These are phyloP conservation scores for Huso huso DNA, from an alignment of 2,797 vertebrate genomes.

Conservation along the genomic window DNA sequence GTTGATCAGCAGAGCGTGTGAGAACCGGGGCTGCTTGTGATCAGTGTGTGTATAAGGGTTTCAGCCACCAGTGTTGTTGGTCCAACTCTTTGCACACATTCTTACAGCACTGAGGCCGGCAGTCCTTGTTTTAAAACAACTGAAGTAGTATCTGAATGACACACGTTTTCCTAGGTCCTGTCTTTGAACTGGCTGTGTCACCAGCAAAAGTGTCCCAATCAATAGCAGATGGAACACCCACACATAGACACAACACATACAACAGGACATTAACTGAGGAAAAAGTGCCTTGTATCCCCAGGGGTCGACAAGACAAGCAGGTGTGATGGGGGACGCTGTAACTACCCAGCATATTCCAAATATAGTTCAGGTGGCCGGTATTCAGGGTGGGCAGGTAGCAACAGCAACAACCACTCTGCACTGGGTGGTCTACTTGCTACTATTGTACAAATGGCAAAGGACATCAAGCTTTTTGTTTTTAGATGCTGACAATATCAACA, in stretches of 20 bases:
- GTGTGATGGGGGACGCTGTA: slow-evolving; percentile 44
- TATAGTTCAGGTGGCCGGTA: slow-evolving; percentile 26
- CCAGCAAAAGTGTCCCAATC: slow-evolving; percentile 25
- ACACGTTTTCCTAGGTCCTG: slow-evolving; percentile 36
- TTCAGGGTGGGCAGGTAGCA: slow-evolving; percentile 39
- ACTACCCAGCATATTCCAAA: slow-evolving; percentile 24
- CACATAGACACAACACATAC: slow-evolving; percentile 32
- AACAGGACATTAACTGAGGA: slow-evolving; percentile 31
- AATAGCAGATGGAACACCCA: slow-evolving; percentile 44
- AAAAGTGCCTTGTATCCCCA: slow-evolving; percentile 36
- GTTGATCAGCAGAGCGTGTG: too few species aligned
- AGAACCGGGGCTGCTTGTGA: too few species aligned
- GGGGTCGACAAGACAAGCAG: slow-evolving; percentile 44
- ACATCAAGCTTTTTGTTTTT: slow-evolving; percentile 25
- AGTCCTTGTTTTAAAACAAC: background rate
- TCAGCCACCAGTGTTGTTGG: too few species aligned
- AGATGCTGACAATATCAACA: slow-evolving; percentile 28
- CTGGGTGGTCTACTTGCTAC: slow-evolving; percentile 65
- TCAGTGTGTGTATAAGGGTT: too few species aligned
- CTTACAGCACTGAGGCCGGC: too few species aligned
- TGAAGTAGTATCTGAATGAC: slow-evolving; percentile 20
- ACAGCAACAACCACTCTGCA: slow-evolving; percentile 29
- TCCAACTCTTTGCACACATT: too few species aligned
- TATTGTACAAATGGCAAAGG: slow-evolving; percentile 53
- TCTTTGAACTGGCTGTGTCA: slow-evolving; percentile 49